Base-by-base conservation (phyloP, 2,797 vertebrate species). In the Scolopax bukidnonensis region DNA sequence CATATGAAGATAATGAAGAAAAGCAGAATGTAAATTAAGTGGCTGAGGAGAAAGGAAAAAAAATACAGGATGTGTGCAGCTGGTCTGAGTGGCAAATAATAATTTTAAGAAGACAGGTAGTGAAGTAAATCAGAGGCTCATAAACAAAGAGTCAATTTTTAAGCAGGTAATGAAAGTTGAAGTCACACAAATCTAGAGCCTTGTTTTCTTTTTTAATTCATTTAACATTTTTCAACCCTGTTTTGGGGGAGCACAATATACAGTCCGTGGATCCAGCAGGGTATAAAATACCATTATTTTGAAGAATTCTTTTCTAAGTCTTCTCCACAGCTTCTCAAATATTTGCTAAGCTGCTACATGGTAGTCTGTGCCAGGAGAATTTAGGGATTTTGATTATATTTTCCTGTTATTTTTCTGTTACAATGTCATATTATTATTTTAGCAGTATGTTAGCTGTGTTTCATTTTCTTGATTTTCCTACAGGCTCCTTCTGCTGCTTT, bases 211-310 rank as follows among this genome's bases (percentile, higher is more conserved):
- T 64, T 59, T 64, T 25, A 47, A 41, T 10, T 47, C 53, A 28
- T 36, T 36, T 59, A n/a, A 24, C n/a, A 36, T 20, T 41, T 57
- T 76, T 56, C 0, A 0, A 11, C 15, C 2, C 0, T 45, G 14
- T 40, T 82, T 47, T 51, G 7, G 6, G 19, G 21, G 21, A 67
- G 28, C 24, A 40, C 24, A 61, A 78, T 54, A 12, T 30, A 17
- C 33, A n/a, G 18, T 24, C 10, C 10, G 7, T 61, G 47, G 47
- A 61, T 51, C 12, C 25, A 85, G 63, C 18, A 28, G 8, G 11
- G 2, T 61, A 25, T 61, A 17, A 90, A 70, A 73, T 59, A 30
- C 21, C 51, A n/a, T 38, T 76, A 81, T 43, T 43, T 84, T 27
- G 30, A 77, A 47, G 4, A 84, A 67, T 28, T 48, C 1, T 65